These are phyloP conservation scores for Oopsacas minuta DNA, from an alignment of 37 sponge, comb jelly and placozoan species.

Conservation along the genomic window DNA sequence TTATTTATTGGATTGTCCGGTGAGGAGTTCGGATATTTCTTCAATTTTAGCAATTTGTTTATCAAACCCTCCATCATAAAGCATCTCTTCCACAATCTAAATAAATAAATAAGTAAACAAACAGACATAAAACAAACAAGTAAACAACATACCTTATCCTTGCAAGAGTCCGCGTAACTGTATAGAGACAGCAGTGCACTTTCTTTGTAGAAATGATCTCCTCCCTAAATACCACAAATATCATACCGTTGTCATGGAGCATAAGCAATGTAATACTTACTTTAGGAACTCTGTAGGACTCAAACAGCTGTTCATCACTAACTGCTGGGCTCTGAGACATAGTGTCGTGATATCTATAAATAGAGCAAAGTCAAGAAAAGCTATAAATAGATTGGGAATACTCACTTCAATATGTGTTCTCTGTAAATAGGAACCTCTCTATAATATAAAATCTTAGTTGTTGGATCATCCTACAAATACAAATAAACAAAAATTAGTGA, in stretches of 20 bases:
- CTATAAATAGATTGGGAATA: too few species aligned
- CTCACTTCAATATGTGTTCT: not conserved
- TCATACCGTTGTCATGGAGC: not conserved
- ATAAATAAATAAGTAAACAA: too few species aligned
- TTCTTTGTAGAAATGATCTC: conserved; percentile 12
- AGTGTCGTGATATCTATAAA: not conserved
- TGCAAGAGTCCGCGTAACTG: not conserved
- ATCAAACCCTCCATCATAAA: not conserved
- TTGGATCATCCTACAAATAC: not conserved
- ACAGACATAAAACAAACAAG: not conserved
- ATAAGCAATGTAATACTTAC: not conserved
- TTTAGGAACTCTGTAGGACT: not conserved
- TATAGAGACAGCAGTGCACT: conserved; percentile 3
- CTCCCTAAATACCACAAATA: conserved; percentile 6
- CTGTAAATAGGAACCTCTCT: conserved; percentile 5
- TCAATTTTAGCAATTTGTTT: not conserved
- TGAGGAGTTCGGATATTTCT: not conserved
- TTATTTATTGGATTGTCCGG: not conserved
- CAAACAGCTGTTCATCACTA: not conserved
- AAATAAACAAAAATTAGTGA: too few species aligned
- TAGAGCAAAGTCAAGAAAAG: too few species aligned
- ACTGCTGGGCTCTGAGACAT: not conserved
- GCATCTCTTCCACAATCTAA: not conserved
- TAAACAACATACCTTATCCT: conserved; percentile 2
- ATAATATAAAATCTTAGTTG: not conserved